Evolutionary conservation across 2,113 vertebrate species (phyloP).

Genomic region (Propithecus coquereli): DNA sequence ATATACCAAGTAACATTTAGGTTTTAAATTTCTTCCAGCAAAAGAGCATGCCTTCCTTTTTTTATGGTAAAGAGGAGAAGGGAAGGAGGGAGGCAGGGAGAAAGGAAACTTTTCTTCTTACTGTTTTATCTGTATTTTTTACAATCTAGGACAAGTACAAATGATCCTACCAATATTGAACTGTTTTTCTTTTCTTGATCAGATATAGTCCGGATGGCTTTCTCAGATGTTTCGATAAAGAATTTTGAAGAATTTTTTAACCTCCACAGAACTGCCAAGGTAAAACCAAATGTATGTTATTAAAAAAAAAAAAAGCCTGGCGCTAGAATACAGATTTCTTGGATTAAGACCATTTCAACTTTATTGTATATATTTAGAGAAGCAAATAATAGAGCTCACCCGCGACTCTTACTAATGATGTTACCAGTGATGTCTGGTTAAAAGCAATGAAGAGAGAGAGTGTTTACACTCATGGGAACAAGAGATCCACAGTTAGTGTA

Average conservation of each 20-base stretch:
- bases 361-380: not conserved
- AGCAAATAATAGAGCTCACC: not conserved
- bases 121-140: not conserved
- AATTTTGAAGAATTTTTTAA: constrained; percentile 79
- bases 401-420: not conserved
- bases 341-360: not conserved
- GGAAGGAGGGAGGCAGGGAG: rapidly evolving
- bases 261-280: constrained; percentile 77
- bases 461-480: not conserved
- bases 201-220: constrained; percentile 75
- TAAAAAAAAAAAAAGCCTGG: not conserved
- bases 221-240: constrained; percentile 1
- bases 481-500: too few relatives aligned
- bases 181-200: constrained; percentile 26
- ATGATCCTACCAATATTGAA: not conserved
- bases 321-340: not conserved
- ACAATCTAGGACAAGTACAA: rapidly evolving
- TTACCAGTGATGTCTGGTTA: not conserved
- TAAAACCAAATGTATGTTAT: constrained; percentile 29
- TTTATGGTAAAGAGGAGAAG: too few relatives aligned
- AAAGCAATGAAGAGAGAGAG: not conserved
- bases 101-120: not conserved
- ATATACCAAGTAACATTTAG: not conserved
- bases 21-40: not conserved
- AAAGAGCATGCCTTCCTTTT: not conserved